Base-by-base conservation (phyloP, 2,113 vertebrate species). In the Heloderma charlesbogerti region DNA sequence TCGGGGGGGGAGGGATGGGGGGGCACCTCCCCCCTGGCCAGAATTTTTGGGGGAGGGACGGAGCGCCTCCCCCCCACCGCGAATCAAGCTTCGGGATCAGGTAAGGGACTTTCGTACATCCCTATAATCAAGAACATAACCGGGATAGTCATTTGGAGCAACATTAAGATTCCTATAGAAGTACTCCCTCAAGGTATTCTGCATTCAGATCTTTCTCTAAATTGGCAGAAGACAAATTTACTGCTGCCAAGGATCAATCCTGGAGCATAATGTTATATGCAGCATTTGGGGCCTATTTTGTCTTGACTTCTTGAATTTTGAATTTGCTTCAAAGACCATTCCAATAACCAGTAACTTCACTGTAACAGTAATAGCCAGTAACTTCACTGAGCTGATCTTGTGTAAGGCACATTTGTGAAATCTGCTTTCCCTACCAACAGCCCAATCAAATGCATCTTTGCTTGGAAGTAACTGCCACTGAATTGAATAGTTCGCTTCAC, bases 151-250 rank as follows among this genome's bases (percentile, higher is more conserved):
- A 57, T 83, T 78, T 54, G 29, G 83, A 40, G 15, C 0, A 31
- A 92, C 34, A 81, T 72, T 72, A 69, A 95, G 88, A 89, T 78
- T 43, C 91, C 79, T 57, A 54, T 80, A 80, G 85, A 45, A 4
- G 0, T 81, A 1, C 15, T 83, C 83, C 88, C 2, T 31, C 63
- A 78, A 78, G 90, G 48, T 72, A 69, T 60, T 89, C 15, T 72
- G 66, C 48, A 79, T 80, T 51, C 72, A 1, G 1, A 13, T 88
- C 1, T 0, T 0, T 84, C 34, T 89, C 90, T 43, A 79, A 89
- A 93, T 69, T 3, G 69, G 45, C 31, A 84, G 88, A 87, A 48
- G 57, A 93, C 13, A 84, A 88, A 0, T 0, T 6, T 1, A 37
- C n/a, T 81, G 54, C 1, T 86, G 18, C 1, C 43, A 66, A n/a